A percentile compares a stretch with the other conserved stretches of the same genome.
Conservation (phyloP, 35 echinoderm and acorn worm species). For the Patiria miniata region DNA sequence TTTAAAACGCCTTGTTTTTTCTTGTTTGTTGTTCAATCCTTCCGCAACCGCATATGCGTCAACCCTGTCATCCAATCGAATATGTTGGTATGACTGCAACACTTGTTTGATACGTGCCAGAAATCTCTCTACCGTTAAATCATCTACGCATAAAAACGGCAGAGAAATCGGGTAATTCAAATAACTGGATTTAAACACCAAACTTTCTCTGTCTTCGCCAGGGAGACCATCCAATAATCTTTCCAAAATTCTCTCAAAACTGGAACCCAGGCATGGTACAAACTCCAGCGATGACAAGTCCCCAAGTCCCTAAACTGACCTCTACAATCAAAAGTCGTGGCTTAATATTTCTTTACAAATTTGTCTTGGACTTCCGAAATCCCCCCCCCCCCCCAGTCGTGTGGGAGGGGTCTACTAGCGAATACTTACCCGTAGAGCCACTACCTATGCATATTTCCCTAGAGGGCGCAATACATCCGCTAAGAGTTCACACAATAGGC, state of each 20-base stretch:
- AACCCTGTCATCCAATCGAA: slow-evolving; percentile 34
- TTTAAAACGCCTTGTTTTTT: not conserved
- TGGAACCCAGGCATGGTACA: not conserved
- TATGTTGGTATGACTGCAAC: slow-evolving; percentile 51
- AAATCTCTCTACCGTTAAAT: slow-evolving; percentile 48
- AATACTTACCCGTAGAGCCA: too few relatives aligned
- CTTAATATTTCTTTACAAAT: slow-evolving; percentile 45
- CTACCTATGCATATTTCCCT: too few relatives aligned
- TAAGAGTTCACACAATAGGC: too few relatives aligned
- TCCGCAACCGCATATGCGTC: slow-evolving; percentile 40
- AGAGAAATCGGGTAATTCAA: slow-evolving; percentile 47
- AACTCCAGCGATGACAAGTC: not conserved
- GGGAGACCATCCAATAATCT: slow-evolving; percentile 15
- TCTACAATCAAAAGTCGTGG: slow-evolving; percentile 27
- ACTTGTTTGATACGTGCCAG: slow-evolving; percentile 44
- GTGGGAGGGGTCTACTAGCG: too few relatives aligned
- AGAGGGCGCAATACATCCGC: too few relatives aligned
- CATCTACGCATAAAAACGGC: slow-evolving; percentile 37
- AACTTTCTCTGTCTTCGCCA: slow-evolving; percentile 10
- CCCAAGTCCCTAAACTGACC: slow-evolving; percentile 31
- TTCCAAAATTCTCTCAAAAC: slow-evolving; percentile 35
- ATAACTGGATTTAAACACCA: slow-evolving; percentile 32
- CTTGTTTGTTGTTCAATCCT: not conserved
- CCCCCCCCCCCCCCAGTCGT: too few relatives aligned
- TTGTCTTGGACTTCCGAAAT: slow-evolving; percentile 10